Evolutionary conservation across 2,113 vertebrate species (phyloP).

Genomic region (Mesitornis unicolor): DNA sequence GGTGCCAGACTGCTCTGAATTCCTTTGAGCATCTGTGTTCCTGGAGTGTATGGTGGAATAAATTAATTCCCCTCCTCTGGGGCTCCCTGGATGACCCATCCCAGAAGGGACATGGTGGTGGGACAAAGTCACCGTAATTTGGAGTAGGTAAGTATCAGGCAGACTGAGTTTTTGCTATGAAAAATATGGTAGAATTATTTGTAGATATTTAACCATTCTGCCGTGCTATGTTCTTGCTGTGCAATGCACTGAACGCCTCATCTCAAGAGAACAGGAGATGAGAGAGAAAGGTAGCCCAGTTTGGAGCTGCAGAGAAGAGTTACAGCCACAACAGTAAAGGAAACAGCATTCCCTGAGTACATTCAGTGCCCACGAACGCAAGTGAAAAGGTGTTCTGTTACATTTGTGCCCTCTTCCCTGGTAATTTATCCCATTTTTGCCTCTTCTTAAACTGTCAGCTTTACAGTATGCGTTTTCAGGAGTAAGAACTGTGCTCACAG

Average conservation of each 20-base stretch:
- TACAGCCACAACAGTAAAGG: fast-evolving
- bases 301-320: background rate
- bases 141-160: background rate
- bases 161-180: background rate
- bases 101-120: background rate
- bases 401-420: background rate
- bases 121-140: fast-evolving
- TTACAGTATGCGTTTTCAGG: background rate
- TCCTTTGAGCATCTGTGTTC: background rate
- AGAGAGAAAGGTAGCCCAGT: background rate
- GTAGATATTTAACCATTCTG: background rate
- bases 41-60: background rate
- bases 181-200: background rate
- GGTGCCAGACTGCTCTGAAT: background rate
- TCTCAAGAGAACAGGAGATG: background rate
- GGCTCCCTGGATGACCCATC: fast-evolving
- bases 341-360: background rate
- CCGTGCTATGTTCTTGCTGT: background rate
- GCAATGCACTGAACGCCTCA: background rate
- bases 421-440: conserved; percentile 8
- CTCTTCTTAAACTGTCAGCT: background rate
- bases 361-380: background rate
- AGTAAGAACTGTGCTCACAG: background rate
- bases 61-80: background rate
- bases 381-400: background rate